A percentile compares a stretch with the other conserved stretches of the same genome.
Evolutionary conservation across 2,888 invertebrate species (phyloP).

Genomic region (Xylocampa areola): DNA sequence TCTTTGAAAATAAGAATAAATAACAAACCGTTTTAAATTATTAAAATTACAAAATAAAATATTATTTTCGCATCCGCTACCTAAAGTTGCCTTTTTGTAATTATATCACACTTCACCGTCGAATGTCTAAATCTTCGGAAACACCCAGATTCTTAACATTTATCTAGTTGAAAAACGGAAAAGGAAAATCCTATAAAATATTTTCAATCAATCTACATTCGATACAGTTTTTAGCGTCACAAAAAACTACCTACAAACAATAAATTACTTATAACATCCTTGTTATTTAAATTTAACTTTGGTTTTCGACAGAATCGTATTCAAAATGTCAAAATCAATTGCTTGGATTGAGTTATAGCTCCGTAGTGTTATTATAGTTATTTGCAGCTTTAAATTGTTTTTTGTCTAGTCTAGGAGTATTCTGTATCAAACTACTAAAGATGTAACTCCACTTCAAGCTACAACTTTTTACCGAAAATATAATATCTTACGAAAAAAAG

Average conservation of each 20-base stretch:
- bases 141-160: too few relatives aligned
- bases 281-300: constrained; percentile 30
- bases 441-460: neutral
- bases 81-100: too few relatives aligned
- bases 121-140: too few relatives aligned
- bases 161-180: neutral
- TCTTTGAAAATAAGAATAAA: too few relatives aligned
- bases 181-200: constrained; percentile 8
- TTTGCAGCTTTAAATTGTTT: constrained; percentile 11
- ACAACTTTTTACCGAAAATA: constrained; percentile 2
- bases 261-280: constrained; percentile 32
- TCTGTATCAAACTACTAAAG: constrained; percentile 1
- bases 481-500: neutral
- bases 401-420: constrained; percentile 6
- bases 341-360: constrained; percentile 40
- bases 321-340: constrained; percentile 34
- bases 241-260: constrained; percentile 21
- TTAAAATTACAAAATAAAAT: too few relatives aligned
- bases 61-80: too few relatives aligned
- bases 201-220: constrained; percentile 21
- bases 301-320: constrained; percentile 30
- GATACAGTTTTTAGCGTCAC: constrained; percentile 26
- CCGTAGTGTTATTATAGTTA: constrained; percentile 7
- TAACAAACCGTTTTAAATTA: too few relatives aligned
- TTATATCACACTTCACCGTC: too few relatives aligned